Evolutionary conservation across 2,797 vertebrate species (phyloP), one percentile per base, ranked within the genome.

Genomic region (Valencia hispanica): DNA sequence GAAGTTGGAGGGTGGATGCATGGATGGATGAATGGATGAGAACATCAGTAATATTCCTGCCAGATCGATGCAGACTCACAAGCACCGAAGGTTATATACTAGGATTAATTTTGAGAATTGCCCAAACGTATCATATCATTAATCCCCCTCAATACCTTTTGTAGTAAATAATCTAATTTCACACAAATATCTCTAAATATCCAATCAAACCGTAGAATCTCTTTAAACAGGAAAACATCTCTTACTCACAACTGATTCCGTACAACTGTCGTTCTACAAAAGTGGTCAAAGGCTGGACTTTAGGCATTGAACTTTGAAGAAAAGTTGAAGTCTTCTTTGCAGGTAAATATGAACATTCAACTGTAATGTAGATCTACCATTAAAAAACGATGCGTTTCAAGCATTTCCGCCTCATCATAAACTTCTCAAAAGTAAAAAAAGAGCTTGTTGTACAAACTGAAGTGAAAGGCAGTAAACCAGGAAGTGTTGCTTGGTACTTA

Each of bases 1-100:
- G 94, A 96, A 96, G 93, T 92, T 78, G 83, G 74, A 83, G 73
- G 73, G 80, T 68, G 77, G 76, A 75, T 68, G 79, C 95, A 95
- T 94, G 96, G 92, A 94, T 95, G 95, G 71, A 80, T 72, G 79
- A 94, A 95, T 92, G 95, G 89, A 96, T 95, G 96, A 95, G 93
- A 94, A 95, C 94, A 96, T 95, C 86, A 83, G 94, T 94, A 96
- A 95, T 87, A 91, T 85, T 96, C 53, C 94, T 94, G 90, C 89
- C 93, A 92, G 95, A 97, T 97, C 96, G 94, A 97, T 97, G 96
- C 88, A 55, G 65, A 83, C 72, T 80, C 74, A 76, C 36, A 74
- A 81, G 71, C 55, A 63, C 47, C 43, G 4, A 63, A 78, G 74
- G 68, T 75, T 78, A 59, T n/a, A 43, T 15, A 59, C 27, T 17